Evolutionary conservation across 2,113 vertebrate genomes (phyloP), one percentile per base, ranked within the genome.

Genomic region (Phaethornis superciliosus): DNA sequence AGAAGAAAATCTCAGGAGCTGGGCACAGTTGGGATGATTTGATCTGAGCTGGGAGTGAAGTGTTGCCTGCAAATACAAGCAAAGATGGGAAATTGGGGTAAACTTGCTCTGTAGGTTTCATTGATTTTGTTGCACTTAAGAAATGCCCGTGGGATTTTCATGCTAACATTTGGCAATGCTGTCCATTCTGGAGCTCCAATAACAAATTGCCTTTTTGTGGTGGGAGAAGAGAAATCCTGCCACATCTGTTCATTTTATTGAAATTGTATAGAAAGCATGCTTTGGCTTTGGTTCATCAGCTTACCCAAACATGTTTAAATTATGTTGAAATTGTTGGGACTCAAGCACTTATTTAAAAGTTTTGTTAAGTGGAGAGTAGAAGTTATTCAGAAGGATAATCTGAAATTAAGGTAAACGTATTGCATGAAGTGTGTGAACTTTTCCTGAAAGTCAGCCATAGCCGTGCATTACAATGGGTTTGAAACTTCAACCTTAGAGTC

Each of bases 11-110:
- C n/a, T 42, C 35, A n/a, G 8, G 16, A 69, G 70, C 1, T 71
- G 60, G 37, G 15, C 55, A 37, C n/a, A 72, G 30, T 4, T 68
- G 84, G 51, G 60, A 79, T 49, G 69, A 33, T 33, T 81, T 75
- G 44, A 59, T 42, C 42, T 85, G 44, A 49, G 26, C 19, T 59
- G 24, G 26, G 9, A 58, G 42, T 60, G 54, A 89, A 76, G n/a
- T 2, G 0, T 59, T 74, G 21, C 24, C 51, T 87, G 46, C 13
- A 74, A 70, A 75, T 35, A 58, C 0, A 0, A 60, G 47, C 52
- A 62, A 24, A 69, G 54, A n/a, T 84, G 49, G 33, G 70, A 86
- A 76, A 33, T 16, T 20, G 28, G 5, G n/a, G 17, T 59, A 23
- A 78, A 65, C 32, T 62, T 76, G 37, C 3, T 33, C 42, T 75